Evolutionary conservation across 2,113 vertebrate genomes (phyloP).

Genomic region (Phoxinus phoxinus): DNA sequence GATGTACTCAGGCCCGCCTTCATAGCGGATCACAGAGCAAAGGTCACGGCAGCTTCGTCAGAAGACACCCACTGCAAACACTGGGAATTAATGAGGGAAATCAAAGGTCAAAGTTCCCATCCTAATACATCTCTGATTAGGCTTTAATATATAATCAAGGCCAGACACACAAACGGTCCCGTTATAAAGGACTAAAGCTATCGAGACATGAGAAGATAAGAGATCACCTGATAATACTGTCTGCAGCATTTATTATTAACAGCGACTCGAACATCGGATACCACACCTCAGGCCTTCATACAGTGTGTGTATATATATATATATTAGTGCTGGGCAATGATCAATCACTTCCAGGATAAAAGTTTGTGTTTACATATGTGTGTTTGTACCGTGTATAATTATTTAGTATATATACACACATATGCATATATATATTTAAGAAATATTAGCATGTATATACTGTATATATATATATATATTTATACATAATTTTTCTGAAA

Average conservation of each 20-base stretch:
- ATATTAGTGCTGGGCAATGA: too few relatives aligned
- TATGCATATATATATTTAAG: too few relatives aligned
- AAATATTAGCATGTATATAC: too few relatives aligned
- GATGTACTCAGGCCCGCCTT: conserved; percentile 51
- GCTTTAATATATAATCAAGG: conserved; percentile 66
- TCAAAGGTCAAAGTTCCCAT: conserved; percentile 75
- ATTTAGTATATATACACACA: too few relatives aligned
- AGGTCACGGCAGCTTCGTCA: conserved; percentile 37
- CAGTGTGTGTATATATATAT: too few relatives aligned
- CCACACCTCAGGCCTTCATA: not conserved
- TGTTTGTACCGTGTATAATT: too few relatives aligned
- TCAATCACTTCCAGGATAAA: too few relatives aligned
- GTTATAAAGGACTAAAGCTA: conserved; percentile 73
- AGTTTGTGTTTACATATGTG: too few relatives aligned
- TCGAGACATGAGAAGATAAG: conserved; percentile 65
- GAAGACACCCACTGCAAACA: conserved; percentile 59
- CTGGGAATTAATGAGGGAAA: conserved; percentile 77
- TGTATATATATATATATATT: too few relatives aligned
- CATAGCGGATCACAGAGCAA: conserved; percentile 35
- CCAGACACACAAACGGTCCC: conserved; percentile 42
- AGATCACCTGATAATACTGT: not conserved
- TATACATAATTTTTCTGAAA: too few relatives aligned
- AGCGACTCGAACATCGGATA: not conserved
- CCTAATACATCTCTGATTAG: conserved; percentile 80
- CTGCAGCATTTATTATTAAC: not conserved